Base-by-base conservation (phyloP, 2,888 invertebrate species). In the Lagria hirta region DNA sequence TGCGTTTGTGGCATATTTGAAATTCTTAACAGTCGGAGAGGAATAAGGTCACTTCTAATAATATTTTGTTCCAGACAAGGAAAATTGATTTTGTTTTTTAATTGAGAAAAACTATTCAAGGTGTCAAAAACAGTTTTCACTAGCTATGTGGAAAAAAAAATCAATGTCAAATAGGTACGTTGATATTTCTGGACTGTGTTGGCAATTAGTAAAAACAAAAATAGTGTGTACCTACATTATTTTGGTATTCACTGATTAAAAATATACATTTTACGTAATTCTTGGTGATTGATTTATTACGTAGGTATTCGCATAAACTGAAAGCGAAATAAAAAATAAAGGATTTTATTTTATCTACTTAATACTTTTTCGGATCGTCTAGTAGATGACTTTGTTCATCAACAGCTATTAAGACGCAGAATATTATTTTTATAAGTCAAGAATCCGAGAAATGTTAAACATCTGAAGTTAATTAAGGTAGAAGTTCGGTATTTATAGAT, bases 401-500 rank as follows among this genome's bases (percentile, higher is more conserved):
- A 10, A 4, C 11, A 11, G 7, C 11, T 16, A 29, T 16, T 15
- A 24, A 34, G 35, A 29, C 42, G 34, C 29, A 35, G 24, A 43
- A 34, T 35, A 34, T 42, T 34, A 21, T 40, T 40, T 45, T 37
- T 28, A 35, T 12, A 17, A 26, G 28, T 14, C 20, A 23, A 22
- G 42, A 41, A 46, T 41, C 12, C 22, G 15, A 46, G 35, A 46
- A 21, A 41, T 42, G 35, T 24, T 7, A 38, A 40, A 38, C 48
- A 48, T 43, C 26, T 49, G 49, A 38, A 44, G 37, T 49, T 52
- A 49, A 49, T 52, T 52, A 49, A 52, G 52, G 46, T 47, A 30
- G 36, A 38, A 26, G 47, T 10, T 33, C 28, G 35, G 15, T 51
- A 51, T 51, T 49, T 51, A 40, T 48, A 51, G 51, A 43, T 18